phyloP scores from a whole-genome alignment of 2,797 vertebrate species.

The Hafferia zeledoni region DNA sequence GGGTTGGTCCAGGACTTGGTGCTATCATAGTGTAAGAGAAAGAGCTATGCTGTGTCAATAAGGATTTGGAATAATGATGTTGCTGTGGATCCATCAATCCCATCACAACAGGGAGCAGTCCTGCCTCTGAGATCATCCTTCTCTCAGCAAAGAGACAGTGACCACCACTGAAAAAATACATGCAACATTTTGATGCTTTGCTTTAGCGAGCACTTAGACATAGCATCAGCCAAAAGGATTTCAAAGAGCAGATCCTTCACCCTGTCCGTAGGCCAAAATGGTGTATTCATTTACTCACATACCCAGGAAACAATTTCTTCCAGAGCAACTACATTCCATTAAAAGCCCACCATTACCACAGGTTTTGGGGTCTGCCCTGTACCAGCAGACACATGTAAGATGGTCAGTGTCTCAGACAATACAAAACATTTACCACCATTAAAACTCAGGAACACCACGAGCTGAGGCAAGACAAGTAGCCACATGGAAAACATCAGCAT shows the following conservation, averaged over 20 bases:
- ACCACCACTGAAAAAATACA: background rate
- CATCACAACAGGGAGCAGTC: background rate
- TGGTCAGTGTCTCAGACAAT: background rate
- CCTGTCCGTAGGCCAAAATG: background rate
- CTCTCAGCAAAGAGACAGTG: background rate
- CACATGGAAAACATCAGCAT: fast-evolving
- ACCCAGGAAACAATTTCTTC: constrained; percentile 43
- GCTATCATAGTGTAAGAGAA: background rate
- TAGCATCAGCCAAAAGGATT: constrained; percentile 61
- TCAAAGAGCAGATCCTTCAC: background rate
- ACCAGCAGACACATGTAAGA: fast-evolving
- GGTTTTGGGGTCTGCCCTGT: background rate
- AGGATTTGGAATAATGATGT: background rate
- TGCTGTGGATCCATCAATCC: background rate
- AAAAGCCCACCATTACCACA: background rate
- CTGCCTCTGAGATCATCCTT: fast-evolving
- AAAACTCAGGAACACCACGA: background rate
- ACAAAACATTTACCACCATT: fast-evolving
- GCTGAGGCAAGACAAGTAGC: background rate
- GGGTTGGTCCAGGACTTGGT: fast-evolving
- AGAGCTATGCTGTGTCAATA: background rate
- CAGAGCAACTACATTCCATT: constrained; percentile 19
- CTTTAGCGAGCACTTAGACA: constrained; percentile 65
- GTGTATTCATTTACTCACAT: background rate
- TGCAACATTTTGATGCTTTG: background rate